Percentiles rank a stretch among this genome's conserved stretches.
Evolutionary conservation across 2,113 vertebrate genomes (phyloP).

Genomic region (Lophius piscatorius): DNA sequence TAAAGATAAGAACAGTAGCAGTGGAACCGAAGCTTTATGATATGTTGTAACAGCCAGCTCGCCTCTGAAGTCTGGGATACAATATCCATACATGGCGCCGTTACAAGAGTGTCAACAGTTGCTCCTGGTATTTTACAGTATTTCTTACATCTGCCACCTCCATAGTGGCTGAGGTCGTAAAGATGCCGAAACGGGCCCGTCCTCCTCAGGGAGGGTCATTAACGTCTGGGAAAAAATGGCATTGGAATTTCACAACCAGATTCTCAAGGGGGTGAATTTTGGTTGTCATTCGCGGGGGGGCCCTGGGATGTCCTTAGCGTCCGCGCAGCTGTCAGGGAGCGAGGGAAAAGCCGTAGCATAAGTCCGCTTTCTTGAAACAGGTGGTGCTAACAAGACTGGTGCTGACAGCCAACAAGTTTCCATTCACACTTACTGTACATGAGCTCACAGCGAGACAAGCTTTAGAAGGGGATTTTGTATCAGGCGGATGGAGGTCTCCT

Average conservation of each 20-base stretch:
- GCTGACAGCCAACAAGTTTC: slow-evolving; percentile 55
- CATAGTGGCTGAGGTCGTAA: slow-evolving; percentile 21
- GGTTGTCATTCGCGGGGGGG: slow-evolving; percentile 4
- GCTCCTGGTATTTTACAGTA: slow-evolving; percentile 21
- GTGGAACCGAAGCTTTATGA: too few species aligned
- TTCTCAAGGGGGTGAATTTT: background rate
- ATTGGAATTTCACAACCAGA: slow-evolving; percentile 21
- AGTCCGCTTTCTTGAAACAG: slow-evolving; percentile 55
- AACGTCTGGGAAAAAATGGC: slow-evolving; percentile 36
- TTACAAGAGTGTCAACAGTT: slow-evolving; percentile 34
- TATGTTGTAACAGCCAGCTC: too few species aligned
- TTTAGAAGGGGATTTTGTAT: slow-evolving; percentile 50
- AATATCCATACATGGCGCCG: too few species aligned
- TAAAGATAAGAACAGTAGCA: too few species aligned
- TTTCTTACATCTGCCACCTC: slow-evolving; percentile 22
- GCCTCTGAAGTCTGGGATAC: too few species aligned
- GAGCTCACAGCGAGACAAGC: slow-evolving; percentile 19
- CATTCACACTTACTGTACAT: slow-evolving; percentile 56
- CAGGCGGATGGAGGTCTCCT: slow-evolving; percentile 28
- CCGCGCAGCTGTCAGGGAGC: slow-evolving; percentile 48
- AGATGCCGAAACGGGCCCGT: slow-evolving; percentile 19
- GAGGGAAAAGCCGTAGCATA: slow-evolving; percentile 7
- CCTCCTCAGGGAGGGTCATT: slow-evolving; percentile 20
- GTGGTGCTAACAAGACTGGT: slow-evolving; percentile 65
- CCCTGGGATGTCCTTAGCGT: background rate